Percentiles rank a stretch among this genome's conserved stretches.
These are phyloP conservation scores for Chamaea fasciata DNA, from an alignment of 2,113 vertebrate genomes.

Conservation along the genomic window DNA sequence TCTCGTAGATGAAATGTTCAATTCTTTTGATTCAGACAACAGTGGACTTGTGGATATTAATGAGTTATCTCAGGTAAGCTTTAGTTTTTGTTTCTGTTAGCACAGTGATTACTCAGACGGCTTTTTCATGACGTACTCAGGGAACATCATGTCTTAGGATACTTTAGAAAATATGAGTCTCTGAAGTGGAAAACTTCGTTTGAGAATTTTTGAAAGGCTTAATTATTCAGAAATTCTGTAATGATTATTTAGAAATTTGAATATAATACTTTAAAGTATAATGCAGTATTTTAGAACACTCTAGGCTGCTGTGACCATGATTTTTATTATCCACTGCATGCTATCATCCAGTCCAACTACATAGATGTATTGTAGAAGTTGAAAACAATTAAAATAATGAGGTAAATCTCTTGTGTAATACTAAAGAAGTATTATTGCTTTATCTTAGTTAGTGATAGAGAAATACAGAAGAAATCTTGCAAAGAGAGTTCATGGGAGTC, in stretches of 20 bases:
- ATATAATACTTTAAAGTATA: not conserved
- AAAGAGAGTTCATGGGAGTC: not conserved
- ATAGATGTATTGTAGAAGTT: not conserved
- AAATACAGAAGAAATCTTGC: not conserved
- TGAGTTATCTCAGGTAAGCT: slow-evolving; percentile 89
- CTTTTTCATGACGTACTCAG: not conserved
- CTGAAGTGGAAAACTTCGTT: not conserved
- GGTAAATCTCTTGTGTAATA: not conserved
- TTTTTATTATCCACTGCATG: not conserved
- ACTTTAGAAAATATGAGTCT: not conserved
- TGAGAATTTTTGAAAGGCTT: not conserved
- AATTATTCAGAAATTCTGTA: not conserved
- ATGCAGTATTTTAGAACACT: not conserved
- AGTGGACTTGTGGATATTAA: slow-evolving; percentile 83
- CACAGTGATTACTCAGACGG: not conserved
- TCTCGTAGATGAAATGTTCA: slow-evolving; percentile 90
- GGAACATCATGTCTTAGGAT: not conserved
- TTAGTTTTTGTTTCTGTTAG: not conserved
- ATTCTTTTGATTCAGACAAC: slow-evolving; percentile 86
- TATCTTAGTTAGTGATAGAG: not conserved
- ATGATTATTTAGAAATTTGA: not conserved
- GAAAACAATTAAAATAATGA: not conserved
- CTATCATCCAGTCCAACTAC: not conserved
- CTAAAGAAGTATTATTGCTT: not conserved
- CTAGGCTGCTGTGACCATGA: not conserved